Evolutionary conservation across 2,113 vertebrate species (phyloP).

Genomic region (Periophthalmodon schlosseri): DNA sequence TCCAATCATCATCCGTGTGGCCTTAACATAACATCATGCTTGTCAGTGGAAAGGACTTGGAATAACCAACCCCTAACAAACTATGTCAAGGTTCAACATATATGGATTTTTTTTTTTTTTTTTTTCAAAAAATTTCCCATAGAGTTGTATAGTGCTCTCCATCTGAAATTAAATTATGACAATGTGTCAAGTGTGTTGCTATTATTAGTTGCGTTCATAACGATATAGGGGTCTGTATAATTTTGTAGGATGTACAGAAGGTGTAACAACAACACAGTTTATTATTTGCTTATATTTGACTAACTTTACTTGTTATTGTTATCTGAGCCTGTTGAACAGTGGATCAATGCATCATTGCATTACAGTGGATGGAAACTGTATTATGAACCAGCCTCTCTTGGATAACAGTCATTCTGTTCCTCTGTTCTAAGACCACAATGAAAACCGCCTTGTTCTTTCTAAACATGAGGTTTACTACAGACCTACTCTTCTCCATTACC

Average conservation of each 20-base stretch:
- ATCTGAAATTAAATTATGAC: too few species aligned
- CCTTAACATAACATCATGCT: conserved; percentile 63
- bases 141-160: too few species aligned
- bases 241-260: neutral
- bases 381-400: neutral
- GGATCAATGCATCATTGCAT: neutral
- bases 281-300: neutral
- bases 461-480: neutral
- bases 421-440: neutral
- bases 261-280: neutral
- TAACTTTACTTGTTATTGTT: neutral
- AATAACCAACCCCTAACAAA: neutral
- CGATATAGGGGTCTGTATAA: neutral
- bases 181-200: neutral
- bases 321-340: neutral
- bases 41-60: neutral
- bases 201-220: neutral
- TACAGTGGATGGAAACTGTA: neutral
- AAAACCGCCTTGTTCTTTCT: neutral
- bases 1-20: conserved; percentile 93
- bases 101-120: too few species aligned
- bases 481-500: neutral
- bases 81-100: too few species aligned
- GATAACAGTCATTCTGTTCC: too few species aligned
- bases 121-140: too few species aligned